Conservation (phyloP, 2,888 invertebrate species). For the Drosophila aldrichi region DNA sequence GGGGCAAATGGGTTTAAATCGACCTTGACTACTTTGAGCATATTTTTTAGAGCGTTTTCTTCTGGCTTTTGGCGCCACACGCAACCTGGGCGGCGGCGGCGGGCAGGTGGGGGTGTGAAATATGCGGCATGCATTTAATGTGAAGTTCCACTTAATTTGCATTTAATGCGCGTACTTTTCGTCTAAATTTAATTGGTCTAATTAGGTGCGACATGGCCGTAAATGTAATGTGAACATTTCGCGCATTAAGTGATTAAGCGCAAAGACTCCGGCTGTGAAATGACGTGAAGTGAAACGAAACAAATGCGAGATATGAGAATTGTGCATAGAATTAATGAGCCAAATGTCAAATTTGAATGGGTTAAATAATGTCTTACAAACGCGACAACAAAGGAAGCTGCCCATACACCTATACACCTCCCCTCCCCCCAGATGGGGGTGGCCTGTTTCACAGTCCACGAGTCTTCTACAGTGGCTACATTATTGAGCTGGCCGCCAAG, state of each 20-base stretch:
- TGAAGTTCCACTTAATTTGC: constrained; percentile 45
- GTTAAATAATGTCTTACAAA: constrained; percentile 39
- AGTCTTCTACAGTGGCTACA: background rate
- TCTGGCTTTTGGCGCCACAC: constrained; percentile 4
- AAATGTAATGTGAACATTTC: constrained; percentile 41
- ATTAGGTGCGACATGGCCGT: constrained; percentile 64
- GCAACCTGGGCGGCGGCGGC: constrained; percentile 5
- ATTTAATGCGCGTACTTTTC: constrained; percentile 45
- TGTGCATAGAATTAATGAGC: constrained; percentile 51
- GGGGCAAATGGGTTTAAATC: background rate
- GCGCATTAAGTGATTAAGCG: constrained; percentile 49
- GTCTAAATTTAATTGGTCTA: constrained; percentile 64
- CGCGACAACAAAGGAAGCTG: constrained; percentile 14
- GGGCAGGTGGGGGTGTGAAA: constrained; percentile 3
- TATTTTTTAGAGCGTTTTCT: background rate
- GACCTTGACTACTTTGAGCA: constrained; percentile 3
- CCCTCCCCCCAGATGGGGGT: background rate
- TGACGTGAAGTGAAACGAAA: constrained; percentile 38
- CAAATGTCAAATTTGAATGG: constrained; percentile 52
- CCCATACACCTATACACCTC: no score
- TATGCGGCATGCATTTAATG: constrained; percentile 43
- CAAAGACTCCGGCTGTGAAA: constrained; percentile 17
- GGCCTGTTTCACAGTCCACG: background rate
- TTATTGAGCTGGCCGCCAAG: constrained; percentile 12
- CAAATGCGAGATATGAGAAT: constrained; percentile 47